These are phyloP conservation scores for Argyresthia albistria DNA, from an alignment of 2,888 invertebrate genomes.

Conservation along the genomic window DNA sequence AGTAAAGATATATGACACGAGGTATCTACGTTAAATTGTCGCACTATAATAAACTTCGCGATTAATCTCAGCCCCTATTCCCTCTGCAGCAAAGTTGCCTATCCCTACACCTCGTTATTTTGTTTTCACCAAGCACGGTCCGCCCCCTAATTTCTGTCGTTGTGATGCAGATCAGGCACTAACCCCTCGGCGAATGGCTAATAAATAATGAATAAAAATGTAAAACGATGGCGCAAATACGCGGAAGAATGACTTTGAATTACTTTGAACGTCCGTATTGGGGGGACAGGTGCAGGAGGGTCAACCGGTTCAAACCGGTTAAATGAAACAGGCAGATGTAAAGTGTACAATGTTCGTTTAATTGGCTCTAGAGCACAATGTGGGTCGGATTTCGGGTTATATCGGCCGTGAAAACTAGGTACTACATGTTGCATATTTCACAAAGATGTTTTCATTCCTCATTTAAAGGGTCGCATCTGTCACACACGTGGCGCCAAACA, in stretches of 20 bases:
- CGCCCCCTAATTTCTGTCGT: slow-evolving; percentile 18
- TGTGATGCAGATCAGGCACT: slow-evolving; percentile 16
- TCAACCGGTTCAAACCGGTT: slow-evolving; percentile 20
- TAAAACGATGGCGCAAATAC: slow-evolving; percentile 31
- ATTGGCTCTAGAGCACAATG: not conserved
- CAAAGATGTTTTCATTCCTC: not conserved
- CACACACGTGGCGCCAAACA: too few species aligned
- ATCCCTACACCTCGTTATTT: not conserved
- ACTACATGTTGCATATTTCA: not conserved
- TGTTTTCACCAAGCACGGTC: too few species aligned
- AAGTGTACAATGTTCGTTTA: not conserved
- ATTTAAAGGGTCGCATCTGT: too few species aligned
- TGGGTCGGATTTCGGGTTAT: not conserved
- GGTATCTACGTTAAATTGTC: too few species aligned
- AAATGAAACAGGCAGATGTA: slow-evolving; percentile 3
- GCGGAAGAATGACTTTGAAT: slow-evolving; percentile 58
- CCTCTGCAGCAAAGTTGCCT: not conserved
- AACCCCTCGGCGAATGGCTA: slow-evolving; percentile 18
- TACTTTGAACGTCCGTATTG: slow-evolving; percentile 20
- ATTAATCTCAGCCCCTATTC: not conserved
- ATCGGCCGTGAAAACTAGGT: not conserved
- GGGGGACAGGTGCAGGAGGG: slow-evolving; percentile 44
- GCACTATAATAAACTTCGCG: too few species aligned
- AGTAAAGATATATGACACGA: too few species aligned
- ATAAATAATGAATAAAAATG: slow-evolving; percentile 54